These are phyloP conservation scores for Macropus fuliginosus DNA, from an alignment of 2,797 vertebrate species.

Conservation along the genomic window DNA sequence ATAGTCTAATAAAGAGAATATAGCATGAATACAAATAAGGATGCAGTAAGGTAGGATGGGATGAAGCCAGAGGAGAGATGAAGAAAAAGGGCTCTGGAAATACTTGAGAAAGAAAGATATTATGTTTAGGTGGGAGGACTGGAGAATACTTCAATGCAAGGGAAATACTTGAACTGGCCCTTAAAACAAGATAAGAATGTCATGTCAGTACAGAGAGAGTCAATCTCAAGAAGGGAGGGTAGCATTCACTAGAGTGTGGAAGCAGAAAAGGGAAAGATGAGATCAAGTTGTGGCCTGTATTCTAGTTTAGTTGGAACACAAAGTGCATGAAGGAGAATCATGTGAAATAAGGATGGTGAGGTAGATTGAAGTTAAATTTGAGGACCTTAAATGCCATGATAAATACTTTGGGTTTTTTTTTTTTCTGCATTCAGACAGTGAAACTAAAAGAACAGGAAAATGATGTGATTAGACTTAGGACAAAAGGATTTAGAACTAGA, in stretches of 20 bases:
- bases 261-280: neutral
- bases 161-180: neutral
- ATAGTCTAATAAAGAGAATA: neutral
- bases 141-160: neutral
- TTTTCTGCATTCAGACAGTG: neutral
- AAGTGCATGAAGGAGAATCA: neutral
- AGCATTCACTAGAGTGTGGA: neutral
- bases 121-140: neutral
- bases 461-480: neutral
- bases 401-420: neutral
- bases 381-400: neutral
- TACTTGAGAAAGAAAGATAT: neutral
- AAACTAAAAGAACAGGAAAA: neutral
- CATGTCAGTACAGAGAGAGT: neutral
- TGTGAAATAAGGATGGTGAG: neutral
- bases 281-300: neutral
- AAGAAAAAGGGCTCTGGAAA: neutral
- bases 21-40: neutral
- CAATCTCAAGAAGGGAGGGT: neutral
- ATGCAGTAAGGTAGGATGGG: neutral
- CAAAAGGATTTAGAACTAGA: neutral
- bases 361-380: neutral
- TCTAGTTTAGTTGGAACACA: neutral
- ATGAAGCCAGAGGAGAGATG: neutral
- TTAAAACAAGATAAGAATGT: neutral